Percentiles rank a stretch among this genome's conserved stretches.
Conservation (phyloP, 2,888 invertebrate genomes). For the Himalopsyche kuldschensis region DNA sequence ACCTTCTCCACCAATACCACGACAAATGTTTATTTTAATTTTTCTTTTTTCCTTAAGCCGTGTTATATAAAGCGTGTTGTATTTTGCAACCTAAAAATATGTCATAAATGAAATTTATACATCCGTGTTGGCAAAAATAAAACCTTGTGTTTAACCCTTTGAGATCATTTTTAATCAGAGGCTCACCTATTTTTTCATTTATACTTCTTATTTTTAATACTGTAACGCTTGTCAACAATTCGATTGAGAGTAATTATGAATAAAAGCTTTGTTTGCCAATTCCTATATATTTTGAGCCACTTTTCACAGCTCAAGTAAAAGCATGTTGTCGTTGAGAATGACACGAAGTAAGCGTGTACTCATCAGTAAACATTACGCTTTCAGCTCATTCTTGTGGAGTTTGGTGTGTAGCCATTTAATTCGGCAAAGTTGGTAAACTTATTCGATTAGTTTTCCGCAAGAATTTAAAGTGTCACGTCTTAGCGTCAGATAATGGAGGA, state of each 20-base stretch:
- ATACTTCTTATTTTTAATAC: too few species aligned
- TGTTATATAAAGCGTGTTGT: too few species aligned
- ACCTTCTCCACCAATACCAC: too few species aligned
- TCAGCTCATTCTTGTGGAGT: neutral
- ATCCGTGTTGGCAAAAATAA: too few species aligned
- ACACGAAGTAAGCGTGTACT: neutral
- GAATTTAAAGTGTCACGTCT: constrained; percentile 20
- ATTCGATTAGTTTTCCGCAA: constrained; percentile 29
- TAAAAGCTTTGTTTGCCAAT: neutral
- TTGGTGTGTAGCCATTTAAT: neutral
- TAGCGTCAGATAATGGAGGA: neutral
- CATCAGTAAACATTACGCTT: neutral
- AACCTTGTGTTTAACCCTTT: too few species aligned
- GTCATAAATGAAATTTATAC: too few species aligned
- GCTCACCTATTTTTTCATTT: too few species aligned
- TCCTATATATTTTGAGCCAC: neutral
- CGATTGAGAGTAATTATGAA: neutral
- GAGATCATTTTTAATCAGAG: too few species aligned
- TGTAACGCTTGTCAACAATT: too few species aligned
- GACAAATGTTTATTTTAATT: too few species aligned
- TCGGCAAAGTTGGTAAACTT: constrained; percentile 15
- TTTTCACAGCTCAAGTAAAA: neutral
- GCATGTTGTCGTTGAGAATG: neutral
- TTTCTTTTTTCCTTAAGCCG: too few species aligned
- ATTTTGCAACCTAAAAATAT: too few species aligned